Base-by-base conservation (phyloP, 2,888 invertebrate genomes). In the Cyclophora albipunctata region DNA sequence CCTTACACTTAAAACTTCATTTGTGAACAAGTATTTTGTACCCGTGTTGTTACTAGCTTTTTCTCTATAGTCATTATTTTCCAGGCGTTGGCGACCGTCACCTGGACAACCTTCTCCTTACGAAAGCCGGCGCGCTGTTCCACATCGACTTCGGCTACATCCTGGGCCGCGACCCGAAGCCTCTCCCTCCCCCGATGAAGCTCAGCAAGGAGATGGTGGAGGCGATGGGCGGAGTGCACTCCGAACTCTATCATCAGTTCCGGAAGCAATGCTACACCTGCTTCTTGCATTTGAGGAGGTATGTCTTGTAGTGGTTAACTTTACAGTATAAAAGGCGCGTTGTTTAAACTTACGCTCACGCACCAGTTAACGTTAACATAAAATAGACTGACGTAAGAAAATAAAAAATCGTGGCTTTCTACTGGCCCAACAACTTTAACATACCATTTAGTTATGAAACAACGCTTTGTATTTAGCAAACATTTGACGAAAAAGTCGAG, bases 121-220 rank as follows among this genome's bases (percentile, higher is more conserved):
- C 98, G 3, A 93, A 92, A 42, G 91, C 93, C 48, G 99, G 99
- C 40, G 96, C 96, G 65, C 84, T 98, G 46, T 98, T 98, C 85
- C 98, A 98, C 83, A 98, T 98, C 61, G 98, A 98, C 89, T 99
- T 99, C 84, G 99, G 99, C 2, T 99, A 97, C 83, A 96, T 98
- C 76, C 90, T 99, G 53, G 99, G 98, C 0, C 91, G 98, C 45
- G 99, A 99, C 89, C 99, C 99, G 3, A 99, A 99, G 83, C 98
- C 98, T 1, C 91, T 99, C 77, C 99, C 99, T 2, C 98, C 99
- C 6, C 98, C 99, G 4, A 99, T 99, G 98, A 99, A 98, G 84
- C 90, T 99, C 43, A 98, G 97, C 80, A 96, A 95, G 79, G 99
- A 99, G 90, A 99, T 99, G 99, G 97, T 99, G 33, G 98, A 99